Percentiles rank a stretch among this genome's conserved stretches.
phyloP scores from a whole-genome alignment of 2,113 vertebrate species.

The Rhinolophus sinicus region DNA sequence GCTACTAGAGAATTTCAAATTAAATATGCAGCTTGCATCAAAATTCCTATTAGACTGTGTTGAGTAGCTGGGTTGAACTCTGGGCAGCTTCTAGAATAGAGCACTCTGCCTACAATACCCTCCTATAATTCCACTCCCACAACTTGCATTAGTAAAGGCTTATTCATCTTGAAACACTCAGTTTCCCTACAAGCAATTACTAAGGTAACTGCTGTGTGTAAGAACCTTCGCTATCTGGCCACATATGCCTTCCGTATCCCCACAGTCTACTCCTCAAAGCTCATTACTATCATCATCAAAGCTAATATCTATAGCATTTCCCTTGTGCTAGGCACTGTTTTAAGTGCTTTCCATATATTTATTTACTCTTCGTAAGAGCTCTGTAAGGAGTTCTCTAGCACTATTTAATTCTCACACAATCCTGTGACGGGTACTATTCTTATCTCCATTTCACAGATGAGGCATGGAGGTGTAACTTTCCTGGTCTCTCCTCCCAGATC shows the following conservation, averaged over 20 bases:
- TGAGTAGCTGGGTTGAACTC: neutral
- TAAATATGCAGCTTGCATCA: neutral
- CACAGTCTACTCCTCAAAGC: neutral
- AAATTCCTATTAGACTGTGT: neutral
- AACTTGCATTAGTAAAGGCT: neutral
- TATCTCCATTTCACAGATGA: neutral
- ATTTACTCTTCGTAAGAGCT: neutral
- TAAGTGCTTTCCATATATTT: neutral
- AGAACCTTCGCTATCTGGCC: neutral
- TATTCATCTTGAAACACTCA: neutral
- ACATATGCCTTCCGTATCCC: neutral
- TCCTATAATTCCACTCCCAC: neutral
- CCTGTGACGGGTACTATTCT: neutral
- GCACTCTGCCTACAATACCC: neutral
- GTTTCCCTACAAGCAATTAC: neutral
- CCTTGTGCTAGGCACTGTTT: neutral
- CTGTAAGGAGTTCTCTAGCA: neutral
- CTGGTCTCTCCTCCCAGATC: neutral
- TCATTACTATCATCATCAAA: no score
- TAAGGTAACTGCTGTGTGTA: rapidly evolving
- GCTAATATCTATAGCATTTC: no score
- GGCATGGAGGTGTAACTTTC: neutral
- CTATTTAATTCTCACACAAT: no score
- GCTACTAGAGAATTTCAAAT: neutral
- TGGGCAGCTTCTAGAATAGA: neutral